phyloP scores from a whole-genome alignment of 2,797 vertebrate genomes.

The Cheirogaleus major region DNA sequence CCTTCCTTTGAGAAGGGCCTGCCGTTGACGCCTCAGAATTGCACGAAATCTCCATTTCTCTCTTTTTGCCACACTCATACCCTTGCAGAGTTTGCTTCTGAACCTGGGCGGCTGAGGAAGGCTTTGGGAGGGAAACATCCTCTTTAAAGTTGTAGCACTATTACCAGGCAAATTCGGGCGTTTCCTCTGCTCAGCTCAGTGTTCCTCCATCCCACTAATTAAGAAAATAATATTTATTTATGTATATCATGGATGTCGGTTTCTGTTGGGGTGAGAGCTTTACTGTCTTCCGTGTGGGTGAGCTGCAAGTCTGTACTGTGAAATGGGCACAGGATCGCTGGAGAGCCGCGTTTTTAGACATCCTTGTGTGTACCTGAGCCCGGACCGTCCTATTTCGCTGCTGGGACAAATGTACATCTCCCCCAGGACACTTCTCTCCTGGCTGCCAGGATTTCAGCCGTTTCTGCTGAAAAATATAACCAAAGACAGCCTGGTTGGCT shows the following conservation, averaged over 20 bases:
- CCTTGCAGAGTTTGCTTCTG: slow-evolving; percentile 21
- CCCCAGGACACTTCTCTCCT: neutral
- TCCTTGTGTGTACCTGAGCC: neutral
- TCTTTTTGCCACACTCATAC: slow-evolving; percentile 3
- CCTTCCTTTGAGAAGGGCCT: slow-evolving; percentile 84
- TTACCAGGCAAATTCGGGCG: neutral
- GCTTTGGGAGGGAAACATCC: neutral
- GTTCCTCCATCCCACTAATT: neutral
- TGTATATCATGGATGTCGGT: neutral
- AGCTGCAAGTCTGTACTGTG: neutral
- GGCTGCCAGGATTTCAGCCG: neutral
- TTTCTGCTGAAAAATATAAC: slow-evolving; percentile 17
- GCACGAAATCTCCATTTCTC: slow-evolving; percentile 61
- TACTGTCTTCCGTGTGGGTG: neutral
- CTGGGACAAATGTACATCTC: neutral
- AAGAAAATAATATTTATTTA: neutral
- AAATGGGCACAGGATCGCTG: neutral
- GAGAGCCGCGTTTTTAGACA: neutral
- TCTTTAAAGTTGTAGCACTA: slow-evolving; percentile 4
- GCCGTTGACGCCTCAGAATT: slow-evolving; percentile 79
- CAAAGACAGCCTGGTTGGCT: neutral
- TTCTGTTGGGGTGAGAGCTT: neutral
- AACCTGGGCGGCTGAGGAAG: neutral
- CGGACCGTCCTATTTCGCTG: neutral
- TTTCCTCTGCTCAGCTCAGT: neutral